Evolutionary conservation across 2,797 vertebrate species (phyloP), one percentile per base, ranked within the genome.

Genomic region (Allobates femoralis): DNA sequence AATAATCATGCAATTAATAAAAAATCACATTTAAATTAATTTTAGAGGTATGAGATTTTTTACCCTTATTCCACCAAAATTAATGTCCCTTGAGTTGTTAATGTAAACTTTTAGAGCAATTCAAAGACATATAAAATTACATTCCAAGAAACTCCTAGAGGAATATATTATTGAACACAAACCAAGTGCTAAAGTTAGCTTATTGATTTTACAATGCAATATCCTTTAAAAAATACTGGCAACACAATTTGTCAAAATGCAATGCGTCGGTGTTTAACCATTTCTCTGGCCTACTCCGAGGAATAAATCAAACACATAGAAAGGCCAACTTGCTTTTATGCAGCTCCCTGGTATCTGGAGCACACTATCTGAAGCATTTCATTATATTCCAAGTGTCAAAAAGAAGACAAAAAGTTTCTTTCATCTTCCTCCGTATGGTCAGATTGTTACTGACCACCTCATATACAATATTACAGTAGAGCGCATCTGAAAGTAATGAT

Each of bases 101-200:
- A 86, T 81, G 50, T 81, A 81, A 81, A 81, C 78, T 78, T 86
- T 87, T 62, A 83, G 73, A 56, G 58, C 74, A 37, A 56, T 69
- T 75, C 86, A 71, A 41, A 87, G 34, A 51, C 60, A 67, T 86
- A 82, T 86, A 53, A 86, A 76, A 86, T 77, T 86, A 81, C 62
- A 82, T 77, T 46, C 79, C 69, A 77, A 56, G 26, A 55, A 53
- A 74, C 53, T 84, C 86, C 78, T 80, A 50, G 56, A 79, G 86
- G 86, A 84, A 84, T 84, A 55, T 87, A 83, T 87, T 87, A 87
- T 87, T 87, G 86, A 87, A 80, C 86, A 19, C 53, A 84, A 83
- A 83, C 86, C 86, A 79, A 84, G 86, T 87, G 86, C 86, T 87
- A 87, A 87, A 87, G 81, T 87, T 87, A 87, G 81, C 81, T 87